Base-by-base conservation (phyloP, 2,888 invertebrate genomes). In the Plagodis pulveraria region DNA sequence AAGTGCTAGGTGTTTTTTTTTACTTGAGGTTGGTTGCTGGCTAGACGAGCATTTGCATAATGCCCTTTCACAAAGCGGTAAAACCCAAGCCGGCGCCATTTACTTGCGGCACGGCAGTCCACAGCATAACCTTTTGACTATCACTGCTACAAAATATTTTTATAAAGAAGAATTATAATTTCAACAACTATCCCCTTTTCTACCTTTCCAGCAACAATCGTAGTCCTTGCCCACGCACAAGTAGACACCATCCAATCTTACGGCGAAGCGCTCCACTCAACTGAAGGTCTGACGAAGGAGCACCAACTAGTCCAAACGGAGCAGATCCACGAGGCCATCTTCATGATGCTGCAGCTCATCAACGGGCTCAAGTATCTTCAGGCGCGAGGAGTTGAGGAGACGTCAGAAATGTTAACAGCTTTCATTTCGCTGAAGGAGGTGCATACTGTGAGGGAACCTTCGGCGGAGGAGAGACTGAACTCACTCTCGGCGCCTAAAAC, bases 331-430 rank as follows among this genome's bases (percentile, higher is more conserved):
- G 97, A 97, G 69, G 95, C 96, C 44, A 95, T 95, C 64, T 96
- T 97, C 80, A 94, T 97, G 67, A 94, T 97, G 89, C 91, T 97
- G 54, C 97, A 97, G 76, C 89, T 97, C 61, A 95, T 97, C 34
- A 97, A 96, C 69, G 96, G 96, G 0, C 87, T 97, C 68, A 97
- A 97, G 81, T 96, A 95, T 76, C 90, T 97, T 33, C 97, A 97
- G 83, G 96, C 96, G 0, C 94, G 96, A 68, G 97, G 97, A 1
- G 95, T 96, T 33, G 97, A 97, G 77, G 97, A 97, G 72, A 93
- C 96, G 40, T 94, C 96, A 0, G 92, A 95, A 48, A 94, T 95
- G 64, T 83, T 97, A 58, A 94, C 95, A 38, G 96, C 96, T 66
- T 96, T 97, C 70, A 94, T 97, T 8, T 93, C 97, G 6, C 93